phyloP scores from a whole-genome alignment of 1,140 invertebrate species.

The Caerostris darwini region DNA sequence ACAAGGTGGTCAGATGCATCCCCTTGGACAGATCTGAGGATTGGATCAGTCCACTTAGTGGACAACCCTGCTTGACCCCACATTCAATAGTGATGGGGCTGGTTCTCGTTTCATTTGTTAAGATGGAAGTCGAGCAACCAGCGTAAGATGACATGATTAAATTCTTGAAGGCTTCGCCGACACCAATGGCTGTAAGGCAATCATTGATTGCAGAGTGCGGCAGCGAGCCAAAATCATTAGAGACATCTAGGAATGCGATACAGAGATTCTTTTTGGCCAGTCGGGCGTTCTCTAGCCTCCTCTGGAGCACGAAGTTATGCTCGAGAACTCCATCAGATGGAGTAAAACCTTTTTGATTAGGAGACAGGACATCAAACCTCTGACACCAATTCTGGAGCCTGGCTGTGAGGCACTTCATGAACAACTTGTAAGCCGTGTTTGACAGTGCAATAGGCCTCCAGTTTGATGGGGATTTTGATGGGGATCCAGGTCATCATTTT shows the following conservation, averaged over 20 bases:
- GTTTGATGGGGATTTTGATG: no score
- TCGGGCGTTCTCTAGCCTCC: no score
- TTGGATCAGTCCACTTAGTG: neutral
- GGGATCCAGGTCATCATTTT: no score
- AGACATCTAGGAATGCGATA: neutral
- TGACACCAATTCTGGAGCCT: no score
- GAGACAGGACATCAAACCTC: no score
- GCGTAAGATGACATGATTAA: neutral
- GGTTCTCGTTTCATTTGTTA: neutral
- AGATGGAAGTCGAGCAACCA: neutral
- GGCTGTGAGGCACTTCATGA: no score
- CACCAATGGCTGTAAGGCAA: fast-evolving
- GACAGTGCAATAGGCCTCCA: no score
- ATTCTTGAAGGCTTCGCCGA: fast-evolving
- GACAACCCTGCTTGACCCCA: neutral
- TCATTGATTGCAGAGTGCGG: neutral
- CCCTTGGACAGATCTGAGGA: fast-evolving
- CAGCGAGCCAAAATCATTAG: neutral
- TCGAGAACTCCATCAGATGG: no score
- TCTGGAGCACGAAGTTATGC: no score
- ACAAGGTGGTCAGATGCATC: fast-evolving
- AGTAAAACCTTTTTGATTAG: no score
- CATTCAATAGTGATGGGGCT: neutral
- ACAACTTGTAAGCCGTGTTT: no score
- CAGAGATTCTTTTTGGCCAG: no score